Evolutionary conservation across 2,888 invertebrate species (phyloP).

Genomic region (Xylophagus ater): DNA sequence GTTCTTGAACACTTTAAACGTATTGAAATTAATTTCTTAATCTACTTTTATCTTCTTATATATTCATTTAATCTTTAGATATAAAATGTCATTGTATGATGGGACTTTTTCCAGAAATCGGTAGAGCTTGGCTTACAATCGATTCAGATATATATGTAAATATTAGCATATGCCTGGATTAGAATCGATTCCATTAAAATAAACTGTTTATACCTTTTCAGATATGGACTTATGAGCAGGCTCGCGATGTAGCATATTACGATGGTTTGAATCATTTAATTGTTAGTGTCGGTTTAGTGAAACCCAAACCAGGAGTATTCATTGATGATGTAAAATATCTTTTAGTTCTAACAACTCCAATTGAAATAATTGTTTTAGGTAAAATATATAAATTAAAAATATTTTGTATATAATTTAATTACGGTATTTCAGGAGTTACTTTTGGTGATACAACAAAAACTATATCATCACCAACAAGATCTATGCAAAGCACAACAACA

Average conservation of each 20-base stretch:
- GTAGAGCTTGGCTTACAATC: conserved; percentile 92
- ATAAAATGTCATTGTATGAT: conserved; percentile 94
- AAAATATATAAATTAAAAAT: no score
- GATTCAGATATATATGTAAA: conserved; percentile 90
- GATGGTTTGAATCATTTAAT: conserved; percentile 93
- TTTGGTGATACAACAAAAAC: conserved; percentile 31
- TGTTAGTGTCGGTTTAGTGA: conserved; percentile 80
- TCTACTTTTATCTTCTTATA: background rate
- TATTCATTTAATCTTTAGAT: conserved; percentile 46
- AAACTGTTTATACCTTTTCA: conserved; percentile 12
- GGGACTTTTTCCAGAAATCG: conserved; percentile 95
- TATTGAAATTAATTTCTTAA: conserved; percentile 38
- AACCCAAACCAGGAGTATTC: conserved; percentile 81
- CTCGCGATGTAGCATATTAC: conserved; percentile 90
- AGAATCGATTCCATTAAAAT: background rate
- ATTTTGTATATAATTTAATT: no score
- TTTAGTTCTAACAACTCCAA: conserved; percentile 84
- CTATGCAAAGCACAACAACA: conserved; percentile 23
- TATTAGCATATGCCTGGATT: no score
- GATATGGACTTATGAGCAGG: conserved; percentile 90
- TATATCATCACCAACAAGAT: conserved; percentile 24
- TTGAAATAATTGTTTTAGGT: conserved; percentile 64
- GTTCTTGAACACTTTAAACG: conserved; percentile 91
- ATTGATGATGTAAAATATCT: conserved; percentile 83
- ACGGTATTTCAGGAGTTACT: conserved; percentile 28